phyloP scores from a whole-genome alignment of 2,113 vertebrate genomes.

The Uropsilus gracilis region DNA sequence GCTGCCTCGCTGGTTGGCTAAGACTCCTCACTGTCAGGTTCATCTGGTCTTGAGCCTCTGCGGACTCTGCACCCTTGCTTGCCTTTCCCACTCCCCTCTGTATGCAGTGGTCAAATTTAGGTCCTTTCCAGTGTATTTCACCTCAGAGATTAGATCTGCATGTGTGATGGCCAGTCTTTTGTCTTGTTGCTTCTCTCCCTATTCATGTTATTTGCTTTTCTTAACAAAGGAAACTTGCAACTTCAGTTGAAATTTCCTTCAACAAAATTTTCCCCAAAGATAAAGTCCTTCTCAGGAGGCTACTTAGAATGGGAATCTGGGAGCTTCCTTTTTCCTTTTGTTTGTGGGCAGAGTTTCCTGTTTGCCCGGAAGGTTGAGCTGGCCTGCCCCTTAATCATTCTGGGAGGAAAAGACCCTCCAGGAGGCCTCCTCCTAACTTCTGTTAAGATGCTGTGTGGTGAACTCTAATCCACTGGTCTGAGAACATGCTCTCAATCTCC shows the following conservation, averaged over 20 bases:
- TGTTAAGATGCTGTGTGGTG: not conserved
- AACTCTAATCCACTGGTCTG: not conserved
- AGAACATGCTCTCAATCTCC: not conserved
- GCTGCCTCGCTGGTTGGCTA: not conserved
- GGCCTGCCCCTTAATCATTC: not conserved
- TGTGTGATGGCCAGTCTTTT: not conserved
- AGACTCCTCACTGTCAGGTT: not conserved
- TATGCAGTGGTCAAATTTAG: not conserved
- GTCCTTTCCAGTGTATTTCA: conserved; percentile 9
- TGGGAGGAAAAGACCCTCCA: conserved; percentile 6
- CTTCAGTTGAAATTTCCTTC: conserved; percentile 67
- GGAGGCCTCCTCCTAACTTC: not conserved
- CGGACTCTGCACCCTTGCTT: too few species aligned
- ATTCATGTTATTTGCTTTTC: conserved; percentile 67
- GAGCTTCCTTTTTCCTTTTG: conserved; percentile 67
- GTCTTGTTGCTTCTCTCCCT: not conserved
- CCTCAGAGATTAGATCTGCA: conserved; percentile 14
- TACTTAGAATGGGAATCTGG: conserved; percentile 58
- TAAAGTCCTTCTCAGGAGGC: conserved; percentile 63
- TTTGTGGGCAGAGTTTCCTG: conserved; percentile 67
- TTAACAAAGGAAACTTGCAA: conserved; percentile 63
- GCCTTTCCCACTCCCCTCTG: not conserved
- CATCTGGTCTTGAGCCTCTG: not conserved
- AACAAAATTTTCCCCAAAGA: conserved; percentile 54
- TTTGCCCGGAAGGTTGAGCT: conserved; percentile 29